These are phyloP conservation scores for Emberiza fucata DNA, from an alignment of 2,113 vertebrate genomes.

Conservation along the genomic window DNA sequence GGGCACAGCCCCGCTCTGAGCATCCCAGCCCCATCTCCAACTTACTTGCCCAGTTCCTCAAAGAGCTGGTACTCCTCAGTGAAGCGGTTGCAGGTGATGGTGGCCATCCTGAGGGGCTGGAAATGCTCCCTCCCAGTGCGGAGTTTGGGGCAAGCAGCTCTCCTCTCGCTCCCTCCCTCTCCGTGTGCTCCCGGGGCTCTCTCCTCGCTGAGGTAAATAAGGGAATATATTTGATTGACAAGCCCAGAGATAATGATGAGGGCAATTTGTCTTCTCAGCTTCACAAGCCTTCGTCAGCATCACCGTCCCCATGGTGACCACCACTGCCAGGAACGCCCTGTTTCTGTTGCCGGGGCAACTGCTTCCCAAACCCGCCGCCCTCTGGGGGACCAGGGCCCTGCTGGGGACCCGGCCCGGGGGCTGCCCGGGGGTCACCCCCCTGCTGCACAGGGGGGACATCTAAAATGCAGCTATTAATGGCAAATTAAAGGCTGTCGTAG, in stretches of 20 bases:
- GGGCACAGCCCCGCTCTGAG: not conserved
- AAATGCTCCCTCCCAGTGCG: constrained; percentile 39
- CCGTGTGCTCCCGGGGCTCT: constrained; percentile 62
- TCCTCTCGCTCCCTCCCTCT: constrained; percentile 54
- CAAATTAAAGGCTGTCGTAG: constrained; percentile 1
- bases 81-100: constrained; percentile 91
- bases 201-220: constrained; percentile 72
- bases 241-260: constrained; percentile 82
- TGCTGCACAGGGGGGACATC: not conserved
- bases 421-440: not conserved
- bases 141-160: constrained; percentile 55
- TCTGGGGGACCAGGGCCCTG: not conserved
- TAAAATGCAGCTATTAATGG: not conserved
- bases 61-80: constrained; percentile 92
- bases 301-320: constrained; percentile 87
- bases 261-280: constrained; percentile 82
- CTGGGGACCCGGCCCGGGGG: not conserved
- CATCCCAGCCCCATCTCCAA: constrained; percentile 40
- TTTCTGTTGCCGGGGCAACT: constrained; percentile 84
- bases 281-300: constrained; percentile 86
- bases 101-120: constrained; percentile 80
- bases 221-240: constrained; percentile 79
- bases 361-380: constrained; percentile 74
- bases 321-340: constrained; percentile 81
- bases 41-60: constrained; percentile 93